Evolutionary conservation across 2,113 vertebrate species (phyloP).

Genomic region (human): DNA sequence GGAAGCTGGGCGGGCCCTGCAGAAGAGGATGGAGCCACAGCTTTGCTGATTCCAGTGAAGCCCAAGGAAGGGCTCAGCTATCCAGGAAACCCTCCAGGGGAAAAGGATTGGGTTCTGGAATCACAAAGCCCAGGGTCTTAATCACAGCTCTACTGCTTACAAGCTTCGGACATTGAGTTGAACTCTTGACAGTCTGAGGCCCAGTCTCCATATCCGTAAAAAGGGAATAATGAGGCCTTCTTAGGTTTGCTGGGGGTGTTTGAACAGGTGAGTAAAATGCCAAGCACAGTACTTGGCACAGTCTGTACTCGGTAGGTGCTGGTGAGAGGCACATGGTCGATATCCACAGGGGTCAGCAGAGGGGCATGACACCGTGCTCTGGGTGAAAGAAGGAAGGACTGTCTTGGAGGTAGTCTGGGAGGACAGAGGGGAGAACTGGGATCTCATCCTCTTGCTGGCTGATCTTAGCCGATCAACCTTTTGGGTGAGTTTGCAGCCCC

Average conservation of each 20-base stretch:
- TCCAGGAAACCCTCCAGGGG: neutral
- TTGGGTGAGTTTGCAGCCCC: neutral
- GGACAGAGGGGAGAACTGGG: constrained; percentile 67
- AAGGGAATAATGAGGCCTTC: neutral
- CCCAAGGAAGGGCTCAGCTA: fast-evolving
- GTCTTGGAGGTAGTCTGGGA: constrained; percentile 81
- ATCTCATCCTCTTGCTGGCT: neutral
- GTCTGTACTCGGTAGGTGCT: neutral
- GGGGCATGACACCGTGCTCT: constrained; percentile 68
- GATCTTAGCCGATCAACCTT: neutral
- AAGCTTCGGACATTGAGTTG: neutral
- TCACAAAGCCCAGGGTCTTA: neutral
- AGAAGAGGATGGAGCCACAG: neutral
- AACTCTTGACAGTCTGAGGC: neutral
- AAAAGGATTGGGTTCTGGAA: neutral
- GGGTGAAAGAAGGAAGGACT: constrained; percentile 78
- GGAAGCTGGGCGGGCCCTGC: neutral
- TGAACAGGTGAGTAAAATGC: neutral
- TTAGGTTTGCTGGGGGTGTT: neutral
- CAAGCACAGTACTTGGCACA: neutral
- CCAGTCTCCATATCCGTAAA: neutral
- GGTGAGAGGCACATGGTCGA: constrained; percentile 60
- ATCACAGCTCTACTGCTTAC: neutral
- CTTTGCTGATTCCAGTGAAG: neutral
- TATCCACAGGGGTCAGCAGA: too few relatives aligned